Conservation (phyloP, 2,888 invertebrate genomes). For the Neoascia interrupta region DNA sequence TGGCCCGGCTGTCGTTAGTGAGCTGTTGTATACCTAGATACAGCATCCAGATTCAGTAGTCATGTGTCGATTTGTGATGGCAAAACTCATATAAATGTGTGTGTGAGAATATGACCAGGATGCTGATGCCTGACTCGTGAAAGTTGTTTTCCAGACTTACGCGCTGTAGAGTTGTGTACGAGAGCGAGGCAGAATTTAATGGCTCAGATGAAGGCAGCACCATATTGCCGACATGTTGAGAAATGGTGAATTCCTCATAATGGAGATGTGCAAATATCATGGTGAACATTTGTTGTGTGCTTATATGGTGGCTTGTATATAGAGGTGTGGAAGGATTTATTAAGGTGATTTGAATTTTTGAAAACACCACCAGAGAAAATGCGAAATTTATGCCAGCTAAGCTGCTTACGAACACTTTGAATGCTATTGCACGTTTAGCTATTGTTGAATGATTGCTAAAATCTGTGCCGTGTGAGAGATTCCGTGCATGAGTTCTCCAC, state of each 20-base stretch:
- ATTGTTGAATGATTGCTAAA: conserved; percentile 67
- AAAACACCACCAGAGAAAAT: conserved; percentile 14
- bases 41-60: conserved; percentile 1
- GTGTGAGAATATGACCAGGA: background rate
- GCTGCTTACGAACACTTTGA: conserved; percentile 51
- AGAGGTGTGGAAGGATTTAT: conserved; percentile 53
- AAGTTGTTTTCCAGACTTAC: conserved; percentile 48
- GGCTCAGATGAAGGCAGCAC: conserved; percentile 1
- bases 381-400: conserved; percentile 32
- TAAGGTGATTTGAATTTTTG: conserved; percentile 61
- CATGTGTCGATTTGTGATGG: conserved; percentile 45
- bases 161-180: conserved; percentile 12
- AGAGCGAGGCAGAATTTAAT: conserved; percentile 5
- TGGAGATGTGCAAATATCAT: conserved; percentile 56
- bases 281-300: conserved; percentile 8
- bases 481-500: too few species aligned
- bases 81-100: too few species aligned
- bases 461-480: too few species aligned
- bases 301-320: background rate
- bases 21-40: background rate
- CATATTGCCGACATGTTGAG: conserved; percentile 49
- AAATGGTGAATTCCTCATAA: conserved; percentile 57
- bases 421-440: conserved; percentile 52
- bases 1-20: too few species aligned
- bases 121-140: conserved; percentile 8